Base-by-base conservation (phyloP, 2,888 invertebrate species). In the Acanthococcus lagerstroemiae region DNA sequence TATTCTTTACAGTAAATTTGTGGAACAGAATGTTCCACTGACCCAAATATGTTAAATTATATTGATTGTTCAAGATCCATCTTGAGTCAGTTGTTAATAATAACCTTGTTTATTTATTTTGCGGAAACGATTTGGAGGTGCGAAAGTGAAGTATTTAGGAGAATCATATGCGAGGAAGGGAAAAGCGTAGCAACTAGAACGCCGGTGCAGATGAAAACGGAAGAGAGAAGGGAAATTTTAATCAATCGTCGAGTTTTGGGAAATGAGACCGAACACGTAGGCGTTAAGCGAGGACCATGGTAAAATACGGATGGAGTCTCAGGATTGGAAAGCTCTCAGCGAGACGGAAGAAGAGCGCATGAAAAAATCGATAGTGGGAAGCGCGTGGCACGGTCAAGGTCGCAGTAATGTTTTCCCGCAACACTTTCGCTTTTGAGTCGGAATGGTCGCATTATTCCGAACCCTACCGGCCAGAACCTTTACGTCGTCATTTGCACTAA, bases 341-440 rank as follows among this genome's bases (percentile, higher is more conserved):
- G 37, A 37, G 56, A 56, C 37, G 58, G 25, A 21, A 37, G 44
- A 15, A 46, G 46, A 30, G 19, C 58, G 37, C 24, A 25, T 24
- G 58, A 22, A 58, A 58, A 58, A 58, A 58, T 58, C 58, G 37
- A 58, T 58, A 58, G 25, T 19, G 46, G 45, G 45, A 58, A 58
- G 58, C 58, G 58, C 58, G 58, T 58, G 58, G 58, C 58, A 58
- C 58, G 58, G 58, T 58, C 58, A 58, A 58, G 58, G 58, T 58
- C 58, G 58, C 58, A 12, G 58, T 58, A 58, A 58, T 58, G n/a
- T 58, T 58, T 58, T 58, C 58, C 45, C 46, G 6, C 19, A 19
- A 15, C 21, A 45, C 58, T 58, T 58, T 58, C 46, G 45, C 58
- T 58, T 58, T 58, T 45, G n/a, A n/a, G n/a, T n/a, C n/a, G n/a